These are phyloP conservation scores for Iguana delicatissima DNA, from an alignment of 2,797 vertebrate species.

Conservation along the genomic window DNA sequence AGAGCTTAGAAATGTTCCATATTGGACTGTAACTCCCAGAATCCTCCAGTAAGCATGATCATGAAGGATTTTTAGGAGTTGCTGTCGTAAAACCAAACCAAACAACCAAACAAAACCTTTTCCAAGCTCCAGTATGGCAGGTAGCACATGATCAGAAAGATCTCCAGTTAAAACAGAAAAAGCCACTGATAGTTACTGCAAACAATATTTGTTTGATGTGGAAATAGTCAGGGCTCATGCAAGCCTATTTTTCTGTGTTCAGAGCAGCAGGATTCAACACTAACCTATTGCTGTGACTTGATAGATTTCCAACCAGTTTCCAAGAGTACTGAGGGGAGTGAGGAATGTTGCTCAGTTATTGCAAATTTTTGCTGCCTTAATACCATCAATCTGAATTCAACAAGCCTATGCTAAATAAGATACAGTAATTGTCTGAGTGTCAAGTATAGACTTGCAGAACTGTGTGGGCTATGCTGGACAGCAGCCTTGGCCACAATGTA, in stretches of 20 bases:
- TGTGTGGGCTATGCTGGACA: slow-evolving; percentile 25
- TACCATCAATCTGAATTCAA: not conserved
- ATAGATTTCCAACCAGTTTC: not conserved
- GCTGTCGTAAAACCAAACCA: too few species aligned
- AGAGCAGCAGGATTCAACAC: not conserved
- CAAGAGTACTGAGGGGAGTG: not conserved
- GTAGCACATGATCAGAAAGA: not conserved
- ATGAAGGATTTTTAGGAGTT: too few species aligned
- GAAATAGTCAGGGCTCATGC: too few species aligned
- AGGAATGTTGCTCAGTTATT: not conserved
- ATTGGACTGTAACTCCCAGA: too few species aligned
- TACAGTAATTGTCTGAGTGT: not conserved
- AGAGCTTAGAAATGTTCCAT: too few species aligned
- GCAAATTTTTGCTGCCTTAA: not conserved
- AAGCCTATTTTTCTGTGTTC: not conserved
- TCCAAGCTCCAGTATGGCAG: not conserved
- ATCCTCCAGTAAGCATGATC: too few species aligned
- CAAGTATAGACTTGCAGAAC: not conserved
- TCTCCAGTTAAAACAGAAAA: not conserved
- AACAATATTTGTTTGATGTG: not conserved
- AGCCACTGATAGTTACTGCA: not conserved
- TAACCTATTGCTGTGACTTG: not conserved
- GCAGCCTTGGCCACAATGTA: slow-evolving; percentile 1
- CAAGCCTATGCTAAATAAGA: not conserved
- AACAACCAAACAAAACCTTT: too few species aligned